These are phyloP conservation scores for Brachionus rubens DNA, from an alignment of 1,140 invertebrate genomes.

Conservation along the genomic window DNA sequence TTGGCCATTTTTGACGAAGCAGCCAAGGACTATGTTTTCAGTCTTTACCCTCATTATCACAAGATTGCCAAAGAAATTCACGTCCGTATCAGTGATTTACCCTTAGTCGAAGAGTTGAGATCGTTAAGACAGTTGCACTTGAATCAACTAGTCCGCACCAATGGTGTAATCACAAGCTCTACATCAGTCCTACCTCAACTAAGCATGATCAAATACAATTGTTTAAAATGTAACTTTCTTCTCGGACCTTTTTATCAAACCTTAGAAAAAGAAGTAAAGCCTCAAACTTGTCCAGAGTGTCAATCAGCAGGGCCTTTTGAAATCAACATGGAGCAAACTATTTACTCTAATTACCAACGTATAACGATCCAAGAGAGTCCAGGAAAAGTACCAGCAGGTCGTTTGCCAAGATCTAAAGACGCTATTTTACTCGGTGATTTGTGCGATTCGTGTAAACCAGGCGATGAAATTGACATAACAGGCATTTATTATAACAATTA, in stretches of 20 bases:
- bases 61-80: constrained; percentile 81
- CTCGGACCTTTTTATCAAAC: constrained; percentile 92
- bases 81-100: constrained; percentile 88
- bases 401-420: constrained; percentile 96
- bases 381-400: constrained; percentile 80
- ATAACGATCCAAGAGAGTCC: constrained; percentile 93
- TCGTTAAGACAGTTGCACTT: constrained; percentile 80
- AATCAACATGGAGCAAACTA: constrained; percentile 74
- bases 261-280: constrained; percentile 83
- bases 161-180: constrained; percentile 90
- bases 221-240: constrained; percentile 88
- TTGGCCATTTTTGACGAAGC: constrained; percentile 80
- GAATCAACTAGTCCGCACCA: constrained; percentile 83
- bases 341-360: constrained; percentile 97
- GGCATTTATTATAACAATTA: constrained; percentile 97
- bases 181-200: constrained; percentile 93
- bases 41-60: constrained; percentile 92
- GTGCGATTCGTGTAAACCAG: constrained; percentile 93
- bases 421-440: constrained; percentile 89
- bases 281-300: constrained; percentile 93
- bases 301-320: constrained; percentile 90
- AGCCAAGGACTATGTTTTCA: constrained; percentile 86
- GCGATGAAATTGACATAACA: constrained; percentile 86
- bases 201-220: constrained; percentile 93
- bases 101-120: constrained; percentile 89